Conservation (phyloP, 1,140 invertebrate genomes). For the Pogonomyrmex californicus region DNA sequence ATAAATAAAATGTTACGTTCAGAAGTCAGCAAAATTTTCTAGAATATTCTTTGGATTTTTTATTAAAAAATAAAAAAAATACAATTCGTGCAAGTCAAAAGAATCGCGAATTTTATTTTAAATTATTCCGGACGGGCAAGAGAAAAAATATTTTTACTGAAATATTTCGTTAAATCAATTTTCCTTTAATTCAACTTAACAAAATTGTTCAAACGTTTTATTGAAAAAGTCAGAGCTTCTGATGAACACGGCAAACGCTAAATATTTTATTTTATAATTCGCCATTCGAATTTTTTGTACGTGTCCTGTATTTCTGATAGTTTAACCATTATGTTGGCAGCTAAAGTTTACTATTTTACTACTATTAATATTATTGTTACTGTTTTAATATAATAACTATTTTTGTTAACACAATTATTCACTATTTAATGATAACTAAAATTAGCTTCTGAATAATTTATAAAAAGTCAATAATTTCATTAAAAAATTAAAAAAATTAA, state of each 20-base stretch:
- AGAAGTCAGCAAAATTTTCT: not conserved
- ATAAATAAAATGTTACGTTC: not conserved
- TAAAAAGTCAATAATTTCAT: not conserved
- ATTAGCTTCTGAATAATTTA: not conserved
- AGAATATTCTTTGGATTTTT: not conserved
- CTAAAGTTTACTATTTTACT: not conserved
- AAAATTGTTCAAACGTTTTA: slow-evolving; percentile 19
- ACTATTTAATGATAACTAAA: slow-evolving; percentile 11
- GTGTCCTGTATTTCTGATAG: not conserved
- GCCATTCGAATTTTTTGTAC: not conserved
- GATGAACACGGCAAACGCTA: not conserved
- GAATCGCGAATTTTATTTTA: slow-evolving; percentile 4
- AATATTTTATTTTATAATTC: slow-evolving; percentile 25
- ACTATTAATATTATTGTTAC: slow-evolving; percentile 20
- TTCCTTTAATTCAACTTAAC: slow-evolving; percentile 2
- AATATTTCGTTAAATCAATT: slow-evolving; percentile 32
- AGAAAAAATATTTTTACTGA: slow-evolving; percentile 16
- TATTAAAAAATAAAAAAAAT: slow-evolving; percentile 7
- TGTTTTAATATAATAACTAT: not conserved
- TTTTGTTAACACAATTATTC: slow-evolving; percentile 2
- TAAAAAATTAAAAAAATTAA: slow-evolving; percentile 4
- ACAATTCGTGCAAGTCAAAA: not conserved
- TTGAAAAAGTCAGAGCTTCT: not conserved
- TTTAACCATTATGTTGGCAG: too few relatives aligned
- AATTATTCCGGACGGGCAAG: not conserved